Base-by-base conservation (phyloP, 2,113 vertebrate genomes). In the Anolis sagrei region DNA sequence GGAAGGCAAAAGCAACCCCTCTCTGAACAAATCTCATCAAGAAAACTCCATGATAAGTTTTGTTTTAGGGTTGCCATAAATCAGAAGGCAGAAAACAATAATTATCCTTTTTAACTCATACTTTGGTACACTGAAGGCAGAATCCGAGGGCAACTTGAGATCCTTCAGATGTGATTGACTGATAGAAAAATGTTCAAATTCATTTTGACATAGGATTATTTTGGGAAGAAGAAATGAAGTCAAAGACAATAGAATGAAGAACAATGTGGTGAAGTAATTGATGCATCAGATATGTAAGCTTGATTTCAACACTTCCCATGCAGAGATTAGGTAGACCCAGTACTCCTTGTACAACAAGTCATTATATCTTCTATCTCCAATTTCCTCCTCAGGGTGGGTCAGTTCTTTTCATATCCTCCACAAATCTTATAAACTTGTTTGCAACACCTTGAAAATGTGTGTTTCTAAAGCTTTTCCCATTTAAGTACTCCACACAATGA, bases 401-500 rank as follows among this genome's bases (percentile, higher is more conserved):
- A 34, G 29, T 77, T 66, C 0, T 0, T 4, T 4, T 36, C 76
- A 39, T 1, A 5, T n/a, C 14, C 0, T 70, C 11, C 13, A 72
- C 49, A 87, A 80, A 21, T 44, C 79, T 36, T 2, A 1, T 1
- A 32, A 7, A 5, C 3, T n/a, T 75, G n/a, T 89, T n/a, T 81
- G 73, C 74, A 81, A 34, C 1, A 0, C 64, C 48, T 64, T 48
- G 32, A 75, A 88, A 88, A 86, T 85, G 49, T 83, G 82, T 83
- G 89, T 81, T 85, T 92, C 91, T 91, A 51, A 73, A 88, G 69
- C 21, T 14, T 74, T 81, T 84, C 85, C 80, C 85, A 76, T 8
- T 93, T 94, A 92, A 87, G 88, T 39, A 0, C 1, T 81, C 69
- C 16, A 87, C 84, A 66, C 88, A 88, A 85, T 86, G 89, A 90